Percentiles rank a stretch among this genome's conserved stretches.
Conservation (phyloP, 2,797 vertebrate species). For the Staurois parvus region DNA sequence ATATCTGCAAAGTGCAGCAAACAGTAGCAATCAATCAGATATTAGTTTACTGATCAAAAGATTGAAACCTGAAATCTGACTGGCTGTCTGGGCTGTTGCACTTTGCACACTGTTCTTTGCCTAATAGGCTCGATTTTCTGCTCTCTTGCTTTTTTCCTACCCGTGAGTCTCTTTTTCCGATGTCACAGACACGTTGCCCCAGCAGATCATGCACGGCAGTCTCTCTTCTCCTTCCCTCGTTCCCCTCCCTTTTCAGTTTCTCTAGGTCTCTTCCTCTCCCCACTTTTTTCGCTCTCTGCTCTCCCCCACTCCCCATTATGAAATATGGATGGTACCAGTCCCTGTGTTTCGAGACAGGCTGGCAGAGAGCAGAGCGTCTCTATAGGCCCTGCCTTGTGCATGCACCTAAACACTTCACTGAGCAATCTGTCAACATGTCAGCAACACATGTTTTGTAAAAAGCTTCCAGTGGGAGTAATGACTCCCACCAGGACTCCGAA, state of each 20-base stretch:
- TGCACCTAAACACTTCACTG: slow-evolving; percentile 88
- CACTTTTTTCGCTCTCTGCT: background rate
- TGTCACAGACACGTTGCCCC: slow-evolving; percentile 5
- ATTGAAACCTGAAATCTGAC: background rate
- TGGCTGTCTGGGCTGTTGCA: background rate
- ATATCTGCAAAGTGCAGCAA: background rate
- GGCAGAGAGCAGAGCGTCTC: slow-evolving; percentile 90
- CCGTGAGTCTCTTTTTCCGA: background rate
- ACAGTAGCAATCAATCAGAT: background rate
- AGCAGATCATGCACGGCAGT: background rate
- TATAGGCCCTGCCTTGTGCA: slow-evolving; percentile 93
- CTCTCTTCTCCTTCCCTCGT: slow-evolving; percentile 20
- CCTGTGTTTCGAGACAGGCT: slow-evolving; percentile 94
- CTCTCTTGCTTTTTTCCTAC: background rate
- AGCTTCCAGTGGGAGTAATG: slow-evolving; percentile 99
- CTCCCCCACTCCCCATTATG: slow-evolving; percentile 88
- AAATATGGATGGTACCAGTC: slow-evolving; percentile 99
- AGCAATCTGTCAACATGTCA: slow-evolving; percentile 99
- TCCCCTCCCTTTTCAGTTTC: slow-evolving; percentile 1
- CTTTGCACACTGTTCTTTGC: background rate
- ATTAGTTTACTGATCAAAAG: background rate
- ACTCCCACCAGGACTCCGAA: slow-evolving; percentile 87
- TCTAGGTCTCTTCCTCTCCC: slow-evolving; percentile 11
- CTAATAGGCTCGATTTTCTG: background rate
- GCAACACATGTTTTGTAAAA: slow-evolving; percentile 99